phyloP scores from a whole-genome alignment of 2,113 vertebrate genomes.

The Salminus brasiliensis region DNA sequence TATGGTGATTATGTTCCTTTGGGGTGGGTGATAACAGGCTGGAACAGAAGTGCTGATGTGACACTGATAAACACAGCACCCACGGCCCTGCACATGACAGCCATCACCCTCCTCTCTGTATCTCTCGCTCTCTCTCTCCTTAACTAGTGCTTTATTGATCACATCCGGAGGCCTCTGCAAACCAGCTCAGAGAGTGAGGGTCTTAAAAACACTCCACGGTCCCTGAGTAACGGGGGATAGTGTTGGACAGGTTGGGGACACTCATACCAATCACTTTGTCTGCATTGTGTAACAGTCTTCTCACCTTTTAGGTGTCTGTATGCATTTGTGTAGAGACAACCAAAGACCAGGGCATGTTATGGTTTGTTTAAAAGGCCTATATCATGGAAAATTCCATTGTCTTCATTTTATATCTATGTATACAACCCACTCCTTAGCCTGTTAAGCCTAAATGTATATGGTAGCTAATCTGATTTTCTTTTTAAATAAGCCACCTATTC shows the following conservation, averaged over 20 bases:
- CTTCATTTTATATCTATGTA: no score
- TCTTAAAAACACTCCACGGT: not conserved
- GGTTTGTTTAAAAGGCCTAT: no score
- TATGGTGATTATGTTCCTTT: slow-evolving; percentile 16
- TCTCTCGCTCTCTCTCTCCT: slow-evolving; percentile 25
- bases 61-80: slow-evolving; percentile 54
- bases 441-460: no score
- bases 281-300: no score
- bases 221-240: not conserved
- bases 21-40: slow-evolving; percentile 21
- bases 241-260: not conserved
- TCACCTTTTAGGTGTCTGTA: no score
- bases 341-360: no score
- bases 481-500: no score
- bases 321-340: no score
- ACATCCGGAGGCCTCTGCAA: slow-evolving; percentile 33
- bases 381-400: no score
- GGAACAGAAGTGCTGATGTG: slow-evolving; percentile 45
- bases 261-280: not conserved
- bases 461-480: no score
- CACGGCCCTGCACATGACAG: slow-evolving; percentile 47
- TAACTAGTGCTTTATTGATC: slow-evolving; percentile 57
- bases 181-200: not conserved
- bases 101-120: slow-evolving; percentile 25
- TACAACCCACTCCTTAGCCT: no score